Evolutionary conservation across 2,797 vertebrate species (phyloP).

Genomic region (Coregonus ussuriensis): DNA sequence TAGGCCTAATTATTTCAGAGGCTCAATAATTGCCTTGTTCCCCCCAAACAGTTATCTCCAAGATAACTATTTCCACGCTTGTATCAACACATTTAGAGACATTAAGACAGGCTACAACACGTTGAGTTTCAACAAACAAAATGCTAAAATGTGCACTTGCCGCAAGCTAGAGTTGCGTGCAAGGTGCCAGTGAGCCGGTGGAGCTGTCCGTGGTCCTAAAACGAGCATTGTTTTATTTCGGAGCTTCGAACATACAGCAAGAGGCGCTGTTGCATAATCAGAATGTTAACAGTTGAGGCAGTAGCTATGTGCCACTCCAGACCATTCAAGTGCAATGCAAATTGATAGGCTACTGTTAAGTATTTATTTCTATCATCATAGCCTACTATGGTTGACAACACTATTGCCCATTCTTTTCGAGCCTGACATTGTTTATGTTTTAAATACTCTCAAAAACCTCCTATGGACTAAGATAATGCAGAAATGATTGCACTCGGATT

Average conservation of each 20-base stretch:
- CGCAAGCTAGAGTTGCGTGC: not conserved
- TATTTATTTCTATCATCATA: not conserved
- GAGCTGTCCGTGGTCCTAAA: slow-evolving; percentile 55
- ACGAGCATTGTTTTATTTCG: not conserved
- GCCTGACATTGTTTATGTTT: not conserved
- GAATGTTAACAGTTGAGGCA: slow-evolving; percentile 3
- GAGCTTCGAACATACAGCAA: slow-evolving; percentile 34
- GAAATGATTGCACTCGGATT: not conserved
- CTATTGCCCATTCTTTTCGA: not conserved
- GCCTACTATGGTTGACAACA: not conserved
- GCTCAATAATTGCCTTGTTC: too few relatives aligned
- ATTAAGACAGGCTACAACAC: not conserved
- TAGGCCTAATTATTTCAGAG: too few relatives aligned
- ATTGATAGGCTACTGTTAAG: not conserved
- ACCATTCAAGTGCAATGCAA: not conserved
- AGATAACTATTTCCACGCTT: too few relatives aligned
- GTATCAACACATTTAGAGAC: not conserved
- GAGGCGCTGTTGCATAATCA: slow-evolving; percentile 60
- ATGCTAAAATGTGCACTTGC: not conserved
- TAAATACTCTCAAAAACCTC: not conserved
- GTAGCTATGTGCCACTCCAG: not conserved
- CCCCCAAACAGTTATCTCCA: too few relatives aligned
- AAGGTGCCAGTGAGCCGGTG: not conserved
- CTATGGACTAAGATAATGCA: not conserved
- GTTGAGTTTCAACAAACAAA: not conserved